Evolutionary conservation across 2,797 vertebrate genomes (phyloP).

Genomic region (Syngnathus acus): DNA sequence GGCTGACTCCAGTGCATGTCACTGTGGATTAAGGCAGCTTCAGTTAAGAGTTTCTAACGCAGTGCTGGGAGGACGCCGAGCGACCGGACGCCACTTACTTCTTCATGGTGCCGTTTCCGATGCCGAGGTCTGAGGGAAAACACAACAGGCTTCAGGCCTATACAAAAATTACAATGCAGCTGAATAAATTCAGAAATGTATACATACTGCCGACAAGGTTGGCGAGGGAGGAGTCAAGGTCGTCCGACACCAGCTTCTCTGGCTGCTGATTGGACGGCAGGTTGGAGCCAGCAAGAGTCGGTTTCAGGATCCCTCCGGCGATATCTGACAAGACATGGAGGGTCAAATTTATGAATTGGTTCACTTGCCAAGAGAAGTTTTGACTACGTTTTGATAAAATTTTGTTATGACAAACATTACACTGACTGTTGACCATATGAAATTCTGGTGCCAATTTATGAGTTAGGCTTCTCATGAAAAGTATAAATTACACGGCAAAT

Average conservation of each 20-base stretch:
- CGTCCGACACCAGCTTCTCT: slow-evolving; percentile 93
- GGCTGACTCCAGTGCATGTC: slow-evolving; percentile 99
- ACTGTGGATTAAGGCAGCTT: slow-evolving; percentile 71
- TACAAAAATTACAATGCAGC: neutral
- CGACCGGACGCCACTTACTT: slow-evolving; percentile 75
- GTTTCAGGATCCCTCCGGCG: slow-evolving; percentile 90
- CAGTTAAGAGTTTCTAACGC: slow-evolving; percentile 32
- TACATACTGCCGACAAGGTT: slow-evolving; percentile 98
- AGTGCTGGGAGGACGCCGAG: neutral
- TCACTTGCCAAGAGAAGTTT: neutral
- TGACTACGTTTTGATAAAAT: neutral
- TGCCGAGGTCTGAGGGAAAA: slow-evolving; percentile 83
- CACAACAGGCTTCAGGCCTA: slow-evolving; percentile 4
- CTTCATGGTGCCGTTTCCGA: slow-evolving; percentile 96
- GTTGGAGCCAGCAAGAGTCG: slow-evolving; percentile 86
- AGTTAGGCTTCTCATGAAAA: neutral
- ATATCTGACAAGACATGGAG: slow-evolving; percentile 65
- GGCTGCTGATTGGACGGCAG: slow-evolving; percentile 78
- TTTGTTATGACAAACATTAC: neutral
- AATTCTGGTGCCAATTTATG: neutral
- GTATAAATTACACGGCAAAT: neutral
- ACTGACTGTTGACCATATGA: neutral
- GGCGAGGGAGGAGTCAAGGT: slow-evolving; percentile 96
- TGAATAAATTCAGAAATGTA: neutral
- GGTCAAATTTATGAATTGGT: neutral